Conservation (phyloP, 2,888 invertebrate species). For the Lymantria monacha region DNA sequence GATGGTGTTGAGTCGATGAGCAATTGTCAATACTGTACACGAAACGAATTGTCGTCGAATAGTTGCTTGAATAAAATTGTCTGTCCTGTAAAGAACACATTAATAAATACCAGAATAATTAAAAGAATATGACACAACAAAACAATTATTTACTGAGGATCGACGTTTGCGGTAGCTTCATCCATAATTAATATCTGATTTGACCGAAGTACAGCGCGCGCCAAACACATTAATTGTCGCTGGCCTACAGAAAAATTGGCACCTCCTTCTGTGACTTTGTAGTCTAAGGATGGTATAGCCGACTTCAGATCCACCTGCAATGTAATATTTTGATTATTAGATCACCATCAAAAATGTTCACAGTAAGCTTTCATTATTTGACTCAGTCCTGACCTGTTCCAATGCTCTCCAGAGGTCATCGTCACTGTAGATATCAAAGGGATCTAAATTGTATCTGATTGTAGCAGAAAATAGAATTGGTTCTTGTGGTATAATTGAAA, state of each 20-base stretch:
- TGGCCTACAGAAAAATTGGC: slow-evolving; percentile 95
- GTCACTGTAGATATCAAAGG: slow-evolving; percentile 86
- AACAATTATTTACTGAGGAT: slow-evolving; percentile 86
- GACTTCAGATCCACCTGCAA: slow-evolving; percentile 88
- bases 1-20: slow-evolving; percentile 95
- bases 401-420: slow-evolving; percentile 87
- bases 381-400: slow-evolving; percentile 80
- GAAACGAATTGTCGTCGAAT: slow-evolving; percentile 89
- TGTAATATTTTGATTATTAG: slow-evolving; percentile 2
- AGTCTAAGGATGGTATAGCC: slow-evolving; percentile 84
- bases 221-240: slow-evolving; percentile 93
- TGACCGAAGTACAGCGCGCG: slow-evolving; percentile 91
- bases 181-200: slow-evolving; percentile 94
- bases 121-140: not conserved
- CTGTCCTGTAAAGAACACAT: slow-evolving; percentile 79
- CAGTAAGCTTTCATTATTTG: no score
- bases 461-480: slow-evolving; percentile 89
- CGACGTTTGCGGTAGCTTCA: slow-evolving; percentile 97
- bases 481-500: slow-evolving; percentile 89
- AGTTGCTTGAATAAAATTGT: slow-evolving; percentile 91
- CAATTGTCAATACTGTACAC: slow-evolving; percentile 94
- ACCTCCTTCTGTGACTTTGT: slow-evolving; percentile 88
- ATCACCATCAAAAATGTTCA: not conserved
- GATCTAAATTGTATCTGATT: slow-evolving; percentile 88
- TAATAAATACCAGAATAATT: not conserved